Conservation (phyloP, 2,113 vertebrate species). For the Microtus montanus region DNA sequence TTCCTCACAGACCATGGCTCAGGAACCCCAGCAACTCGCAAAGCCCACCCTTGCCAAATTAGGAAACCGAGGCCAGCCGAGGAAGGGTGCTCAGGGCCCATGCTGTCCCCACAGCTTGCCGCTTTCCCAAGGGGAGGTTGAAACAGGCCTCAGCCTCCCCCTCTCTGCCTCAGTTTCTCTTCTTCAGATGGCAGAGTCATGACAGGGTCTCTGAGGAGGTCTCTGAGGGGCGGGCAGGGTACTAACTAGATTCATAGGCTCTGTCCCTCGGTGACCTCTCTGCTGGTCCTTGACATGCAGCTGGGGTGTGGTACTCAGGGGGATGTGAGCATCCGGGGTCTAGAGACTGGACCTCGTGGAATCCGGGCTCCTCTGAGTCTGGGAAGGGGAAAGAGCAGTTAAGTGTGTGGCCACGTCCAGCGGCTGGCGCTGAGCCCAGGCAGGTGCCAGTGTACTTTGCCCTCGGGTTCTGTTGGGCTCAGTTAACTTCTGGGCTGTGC, state of each 20-base stretch:
- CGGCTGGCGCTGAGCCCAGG: neutral
- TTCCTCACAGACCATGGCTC: fast-evolving
- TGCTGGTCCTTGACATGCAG: fast-evolving
- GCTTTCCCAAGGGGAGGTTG: neutral
- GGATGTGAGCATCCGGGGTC: neutral
- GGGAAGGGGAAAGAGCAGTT: neutral
- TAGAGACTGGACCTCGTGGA: neutral
- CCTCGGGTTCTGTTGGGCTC: neutral
- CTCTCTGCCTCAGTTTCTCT: neutral
- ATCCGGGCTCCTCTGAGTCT: constrained; percentile 34
- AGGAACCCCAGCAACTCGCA: neutral
- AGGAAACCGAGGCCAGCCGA: neutral
- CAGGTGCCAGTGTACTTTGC: fast-evolving
- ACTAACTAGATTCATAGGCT: constrained; percentile 62
- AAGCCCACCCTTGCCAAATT: neutral
- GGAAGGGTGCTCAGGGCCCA: neutral
- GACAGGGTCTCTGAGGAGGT: neutral
- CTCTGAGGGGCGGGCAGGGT: neutral
- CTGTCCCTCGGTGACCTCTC: neutral
- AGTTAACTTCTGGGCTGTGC: neutral
- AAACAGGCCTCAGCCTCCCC: neutral
- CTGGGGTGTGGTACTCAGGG: neutral
- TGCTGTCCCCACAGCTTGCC: neutral
- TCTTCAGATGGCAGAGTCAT: neutral
- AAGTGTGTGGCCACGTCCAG: neutral